Base-by-base conservation (phyloP, 1,140 invertebrate species). In the Drosophila nebulosa region DNA sequence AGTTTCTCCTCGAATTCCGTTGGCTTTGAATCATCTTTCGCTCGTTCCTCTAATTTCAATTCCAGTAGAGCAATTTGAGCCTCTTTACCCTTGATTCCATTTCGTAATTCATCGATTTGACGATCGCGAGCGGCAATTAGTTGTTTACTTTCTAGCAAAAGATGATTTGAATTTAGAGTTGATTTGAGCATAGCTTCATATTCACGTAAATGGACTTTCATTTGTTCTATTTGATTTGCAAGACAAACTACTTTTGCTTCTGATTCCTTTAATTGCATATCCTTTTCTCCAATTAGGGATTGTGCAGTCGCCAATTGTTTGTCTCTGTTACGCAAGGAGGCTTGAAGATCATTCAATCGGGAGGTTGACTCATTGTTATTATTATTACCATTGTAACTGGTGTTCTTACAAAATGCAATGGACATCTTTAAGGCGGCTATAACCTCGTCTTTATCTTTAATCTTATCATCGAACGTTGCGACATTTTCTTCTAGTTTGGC, bases 381-480 rank as follows among this genome's bases (percentile, higher is more conserved):
- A 21, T 46, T 52, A n/a, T 27, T 53, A 3, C 14, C 7, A 53
- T 27, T 27, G 51, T 18, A 24, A 14, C 9, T 53, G 7, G n/a
- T 32, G 26, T 32, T 55, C n/a, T 55, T 55, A 30, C 26, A 55
- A 14, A 55, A 55, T 3, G 14, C 52, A 18, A 55, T 55, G 14
- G 52, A 18, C 52, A 55, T 55, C 30, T 55, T 55, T 2, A 55
- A 30, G 26, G 52, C 52, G 16, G 26, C 22, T 18, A 55, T 55
- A 18, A 55, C 52, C 24, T 55, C 52, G 52, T 55, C 52, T 18
- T 55, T 55, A 26, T 55, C 52, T 55, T 55, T 55, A 16, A 55
- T 55, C 22, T 55, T 55, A 16, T 55, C 52, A 26, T 26, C 24
- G 16, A 30, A 30, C 9, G 26, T 55, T 14, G 26, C 30, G 4